Evolutionary conservation across 2,797 vertebrate genomes (phyloP), one percentile per base, ranked within the genome.

Genomic region (Epinephelus awoara): DNA sequence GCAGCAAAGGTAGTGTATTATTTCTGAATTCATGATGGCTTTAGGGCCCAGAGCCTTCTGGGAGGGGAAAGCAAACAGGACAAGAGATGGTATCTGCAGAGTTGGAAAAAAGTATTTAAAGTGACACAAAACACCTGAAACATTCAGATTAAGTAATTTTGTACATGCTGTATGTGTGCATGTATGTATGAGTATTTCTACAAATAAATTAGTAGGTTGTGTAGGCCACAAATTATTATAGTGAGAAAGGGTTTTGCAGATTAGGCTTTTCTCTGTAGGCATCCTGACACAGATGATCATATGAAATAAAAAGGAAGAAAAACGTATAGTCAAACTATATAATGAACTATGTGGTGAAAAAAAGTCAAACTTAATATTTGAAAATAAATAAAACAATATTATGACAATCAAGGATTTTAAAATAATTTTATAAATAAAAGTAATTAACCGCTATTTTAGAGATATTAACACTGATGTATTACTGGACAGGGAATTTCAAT

Each of bases 1-100:
- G 95, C 93, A 94, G 96, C 93, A 93, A 95, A 85, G 95, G 95
- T 94, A 96, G 94, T 95, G 88, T 96, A 97, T 98, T 97, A 97
- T 97, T 96, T 96, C 94, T 95, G 94, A 92, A 96, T 96, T 92
- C 94, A 87, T 88, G 80, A 72, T 73, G 86, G 86, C 88, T 92
- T 72, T 72, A 54, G 50, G 80, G 72, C 80, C 77, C 54, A 8
- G 17, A 59, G 82, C 72, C 51, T 79, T 77, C 63, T 23, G 59
- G 78, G 38, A 79, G 68, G 74, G 67, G 66, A 58, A 77, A 72
- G 62, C 74, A 81, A 77, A 69, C 64, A 50, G 23, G 46, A 40
- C 15, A 54, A 38, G 71, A 77, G 64, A 46, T 8, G 29, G 34
- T 17, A 19, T 47, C 40, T 1, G 2, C 50, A 78, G 56, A 67